These are phyloP conservation scores for Trachemys scripta DNA, from an alignment of 2,113 vertebrate genomes.

Conservation along the genomic window DNA sequence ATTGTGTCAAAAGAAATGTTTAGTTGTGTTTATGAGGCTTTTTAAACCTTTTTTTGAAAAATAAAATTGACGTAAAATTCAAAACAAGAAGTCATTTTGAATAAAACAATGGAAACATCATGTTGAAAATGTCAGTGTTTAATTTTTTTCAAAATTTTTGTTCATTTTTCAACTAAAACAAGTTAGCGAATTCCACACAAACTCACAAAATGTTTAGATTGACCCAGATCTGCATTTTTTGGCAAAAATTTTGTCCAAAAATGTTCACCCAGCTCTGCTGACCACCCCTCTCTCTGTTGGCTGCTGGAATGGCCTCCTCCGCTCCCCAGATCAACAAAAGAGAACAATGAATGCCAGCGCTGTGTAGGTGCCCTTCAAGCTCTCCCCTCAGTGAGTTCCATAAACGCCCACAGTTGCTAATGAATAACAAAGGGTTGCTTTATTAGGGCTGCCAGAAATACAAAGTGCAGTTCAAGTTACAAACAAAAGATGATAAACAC, in stretches of 20 bases:
- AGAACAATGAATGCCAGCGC: rapidly evolving
- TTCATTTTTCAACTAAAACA: neutral
- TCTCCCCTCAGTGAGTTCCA: neutral
- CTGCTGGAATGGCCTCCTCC: neutral
- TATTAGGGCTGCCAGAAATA: neutral
- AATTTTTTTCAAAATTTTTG: neutral
- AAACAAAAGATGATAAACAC: neutral
- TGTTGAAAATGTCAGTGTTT: neutral
- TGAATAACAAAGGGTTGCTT: neutral
- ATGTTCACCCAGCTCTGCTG: neutral
- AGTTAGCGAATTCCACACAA: neutral
- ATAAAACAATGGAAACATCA: neutral
- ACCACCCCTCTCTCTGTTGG: neutral
- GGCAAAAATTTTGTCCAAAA: neutral
- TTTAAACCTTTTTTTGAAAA: neutral
- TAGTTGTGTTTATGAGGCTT: neutral
- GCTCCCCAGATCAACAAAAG: neutral
- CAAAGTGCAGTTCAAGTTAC: neutral
- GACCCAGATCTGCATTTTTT: neutral
- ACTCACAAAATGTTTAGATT: neutral
- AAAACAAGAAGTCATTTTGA: neutral
- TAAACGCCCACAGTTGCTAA: neutral
- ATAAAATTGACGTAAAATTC: neutral
- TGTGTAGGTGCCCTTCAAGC: neutral
- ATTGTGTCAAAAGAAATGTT: too few species aligned